Evolutionary conservation across 2,888 invertebrate genomes (phyloP), one percentile per base, ranked within the genome.

Genomic region (Eubasilissa splendida): DNA sequence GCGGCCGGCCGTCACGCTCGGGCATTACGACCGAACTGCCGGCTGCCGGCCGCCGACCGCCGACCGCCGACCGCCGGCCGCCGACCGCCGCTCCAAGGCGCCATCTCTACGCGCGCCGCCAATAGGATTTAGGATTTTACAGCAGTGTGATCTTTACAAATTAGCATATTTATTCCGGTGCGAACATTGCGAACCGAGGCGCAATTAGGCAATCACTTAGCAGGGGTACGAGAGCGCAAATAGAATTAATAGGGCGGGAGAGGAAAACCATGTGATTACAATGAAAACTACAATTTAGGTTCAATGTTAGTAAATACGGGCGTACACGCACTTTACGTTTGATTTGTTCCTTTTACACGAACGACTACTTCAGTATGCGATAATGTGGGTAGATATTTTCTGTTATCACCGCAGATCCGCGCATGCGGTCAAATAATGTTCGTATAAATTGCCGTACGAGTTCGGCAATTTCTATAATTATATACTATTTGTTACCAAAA

Each of bases 1-100:
- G 76, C 66, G 31, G 77, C 63, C 80, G 80, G 71, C 77, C 80
- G 73, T 71, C 77, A 76, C 77, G 76, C 76, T 76, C 77, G 76
- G 71, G 77, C 80, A 80, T 80, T 77, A 65, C 77, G 77, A 73
- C 71, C 80, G 71, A 68, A 80, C 80, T 80, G 60, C 53, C 10
- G 50, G 52, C 14, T 56, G 54, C 22, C n/a, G 65, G 4, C 53
- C 76, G 80, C 42, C 12, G n/a, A 10, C 12, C 58, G 58, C 58
- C 58, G 58, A 54, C 42, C 58, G 59, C 52, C 9, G n/a, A n/a
- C n/a, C n/a, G n/a, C n/a, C n/a, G n/a, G n/a, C n/a, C 42, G 42
- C 56, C 12, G n/a, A 10, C 12, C 58, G 58, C 58, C 58, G 58
- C 58, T 11, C 58, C 58, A 58, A n/a, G 12, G 11, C 58, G 11